phyloP scores from a whole-genome alignment of 1,140 invertebrate genomes.

The Stegodyphus dumicola region DNA sequence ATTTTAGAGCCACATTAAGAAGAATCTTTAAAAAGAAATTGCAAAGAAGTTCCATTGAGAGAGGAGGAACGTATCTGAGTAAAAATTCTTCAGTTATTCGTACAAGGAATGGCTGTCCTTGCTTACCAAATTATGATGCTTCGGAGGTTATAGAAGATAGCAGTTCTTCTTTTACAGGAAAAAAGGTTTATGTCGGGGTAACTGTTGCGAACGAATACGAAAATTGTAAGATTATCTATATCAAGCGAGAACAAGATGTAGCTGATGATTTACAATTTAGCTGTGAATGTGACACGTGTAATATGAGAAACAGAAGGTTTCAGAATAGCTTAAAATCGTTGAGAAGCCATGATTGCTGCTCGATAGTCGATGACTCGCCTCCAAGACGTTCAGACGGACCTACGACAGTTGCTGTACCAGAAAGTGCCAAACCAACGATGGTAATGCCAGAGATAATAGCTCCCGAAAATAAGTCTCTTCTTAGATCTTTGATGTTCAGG shows the following conservation, averaged over 20 bases:
- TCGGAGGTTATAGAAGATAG: neutral
- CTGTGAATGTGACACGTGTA: neutral
- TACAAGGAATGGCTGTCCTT: neutral
- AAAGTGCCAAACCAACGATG: neutral
- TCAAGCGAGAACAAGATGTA: neutral
- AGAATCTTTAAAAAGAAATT: conserved; percentile 17
- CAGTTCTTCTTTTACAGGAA: neutral
- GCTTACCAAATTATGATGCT: neutral
- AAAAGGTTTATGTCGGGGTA: conserved; percentile 8
- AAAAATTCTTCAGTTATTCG: conserved; percentile 13
- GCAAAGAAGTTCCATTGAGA: neutral
- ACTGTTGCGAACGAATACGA: conserved; percentile 1
- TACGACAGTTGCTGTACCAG: neutral
- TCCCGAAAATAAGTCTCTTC: neutral
- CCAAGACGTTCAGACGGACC: neutral
- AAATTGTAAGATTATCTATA: neutral
- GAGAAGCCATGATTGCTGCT: neutral
- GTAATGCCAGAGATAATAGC: neutral
- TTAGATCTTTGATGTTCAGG: conserved; percentile 8
- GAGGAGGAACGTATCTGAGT: conserved; percentile 1
- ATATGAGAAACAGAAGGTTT: neutral
- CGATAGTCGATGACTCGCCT: too few species aligned
- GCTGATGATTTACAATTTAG: neutral
- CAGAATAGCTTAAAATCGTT: neutral
- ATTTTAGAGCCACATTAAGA: conserved; percentile 31